A percentile compares a stretch with the other conserved stretches of the same genome.
phyloP scores from a whole-genome alignment of 1,140 invertebrate genomes.

The Diorhabda elongata region DNA sequence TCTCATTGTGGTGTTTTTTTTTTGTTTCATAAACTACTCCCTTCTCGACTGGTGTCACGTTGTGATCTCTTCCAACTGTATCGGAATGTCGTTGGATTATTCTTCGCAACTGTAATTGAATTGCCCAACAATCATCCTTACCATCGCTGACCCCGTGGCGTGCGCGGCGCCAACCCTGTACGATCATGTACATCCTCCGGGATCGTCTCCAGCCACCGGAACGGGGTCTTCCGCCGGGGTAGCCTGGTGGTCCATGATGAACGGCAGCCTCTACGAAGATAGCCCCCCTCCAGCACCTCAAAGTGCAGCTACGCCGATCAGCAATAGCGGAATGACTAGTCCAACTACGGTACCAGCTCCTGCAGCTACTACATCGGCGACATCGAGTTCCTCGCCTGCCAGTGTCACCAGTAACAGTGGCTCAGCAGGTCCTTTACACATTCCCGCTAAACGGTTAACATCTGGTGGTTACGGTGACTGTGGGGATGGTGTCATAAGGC shows the following conservation, averaged over 20 bases:
- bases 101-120: conserved; percentile 41
- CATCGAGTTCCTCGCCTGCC: conserved; percentile 66
- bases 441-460: conserved; percentile 72
- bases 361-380: conserved; percentile 52
- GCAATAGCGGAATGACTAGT: conserved; percentile 50
- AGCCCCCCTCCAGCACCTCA: conserved; percentile 62
- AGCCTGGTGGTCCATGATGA: conserved; percentile 80
- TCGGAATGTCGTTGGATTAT: conserved; percentile 14
- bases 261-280: conserved; percentile 71
- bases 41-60: conserved; percentile 9
- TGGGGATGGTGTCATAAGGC: conserved; percentile 66
- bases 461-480: conserved; percentile 57
- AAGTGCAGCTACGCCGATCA: conserved; percentile 52
- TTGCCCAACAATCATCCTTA: conserved; percentile 57
- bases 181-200: conserved; percentile 73
- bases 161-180: conserved; percentile 69
- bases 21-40: conserved; percentile 34
- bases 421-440: conserved; percentile 67
- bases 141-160: conserved; percentile 73
- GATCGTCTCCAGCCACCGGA: conserved; percentile 72
- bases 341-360: conserved; percentile 55
- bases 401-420: conserved; percentile 61
- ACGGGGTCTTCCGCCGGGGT: conserved; percentile 72
- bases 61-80: conserved; percentile 9
- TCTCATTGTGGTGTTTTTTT: conserved; percentile 32